Conservation (phyloP, 2,797 vertebrate genomes). For the Liasis olivaceus region DNA sequence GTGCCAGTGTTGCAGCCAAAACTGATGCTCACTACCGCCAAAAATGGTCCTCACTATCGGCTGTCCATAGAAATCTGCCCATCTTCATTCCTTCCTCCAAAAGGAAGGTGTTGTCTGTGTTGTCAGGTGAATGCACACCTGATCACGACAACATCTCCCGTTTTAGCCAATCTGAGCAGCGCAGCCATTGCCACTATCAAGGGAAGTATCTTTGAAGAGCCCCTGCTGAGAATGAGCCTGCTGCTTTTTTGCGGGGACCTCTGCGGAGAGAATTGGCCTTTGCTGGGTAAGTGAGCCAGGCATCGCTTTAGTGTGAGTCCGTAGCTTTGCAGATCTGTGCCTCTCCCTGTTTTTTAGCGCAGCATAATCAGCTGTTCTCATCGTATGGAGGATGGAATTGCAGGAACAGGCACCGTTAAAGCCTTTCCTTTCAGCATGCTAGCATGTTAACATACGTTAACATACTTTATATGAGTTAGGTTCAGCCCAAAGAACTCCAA, state of each 20-base stretch:
- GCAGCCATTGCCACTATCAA: neutral
- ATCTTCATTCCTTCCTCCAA: conserved; percentile 71
- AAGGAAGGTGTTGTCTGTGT: neutral
- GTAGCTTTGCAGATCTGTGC: neutral
- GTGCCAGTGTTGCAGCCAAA: neutral
- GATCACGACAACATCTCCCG: neutral
- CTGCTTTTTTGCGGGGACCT: neutral
- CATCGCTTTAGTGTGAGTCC: neutral
- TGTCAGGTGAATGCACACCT: conserved; percentile 35
- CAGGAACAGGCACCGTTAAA: neutral
- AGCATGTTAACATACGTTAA: too few relatives aligned
- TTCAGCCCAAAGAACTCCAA: too few relatives aligned
- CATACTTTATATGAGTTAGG: too few relatives aligned
- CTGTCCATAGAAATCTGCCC: conserved; percentile 57
- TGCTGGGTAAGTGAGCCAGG: neutral
- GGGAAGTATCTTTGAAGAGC: too few relatives aligned
- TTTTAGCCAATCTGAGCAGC: conserved; percentile 52
- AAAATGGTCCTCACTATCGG: conserved; percentile 38
- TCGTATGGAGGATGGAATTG: neutral
- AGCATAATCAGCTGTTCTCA: accelerated
- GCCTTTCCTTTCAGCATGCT: neutral
- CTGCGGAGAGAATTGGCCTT: neutral
- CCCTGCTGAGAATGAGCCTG: accelerated
- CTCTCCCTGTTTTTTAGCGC: neutral
- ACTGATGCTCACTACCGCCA: too few relatives aligned